A percentile compares a stretch with the other conserved stretches of the same genome.
phyloP scores from a whole-genome alignment of 2,888 invertebrate species.

The Pyrocoelia pectoralis region DNA sequence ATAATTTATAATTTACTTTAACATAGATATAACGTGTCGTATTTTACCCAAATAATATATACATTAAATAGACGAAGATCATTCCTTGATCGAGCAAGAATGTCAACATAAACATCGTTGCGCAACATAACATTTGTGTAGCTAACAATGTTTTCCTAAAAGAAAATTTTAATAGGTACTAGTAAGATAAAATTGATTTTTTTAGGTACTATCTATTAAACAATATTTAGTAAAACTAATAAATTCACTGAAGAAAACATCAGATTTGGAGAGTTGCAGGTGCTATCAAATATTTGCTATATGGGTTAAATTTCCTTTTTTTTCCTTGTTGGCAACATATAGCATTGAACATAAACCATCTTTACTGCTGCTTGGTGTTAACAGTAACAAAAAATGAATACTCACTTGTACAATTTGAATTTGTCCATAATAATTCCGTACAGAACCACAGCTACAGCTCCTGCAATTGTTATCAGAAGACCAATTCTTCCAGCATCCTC shows the following conservation, averaged over 20 bases:
- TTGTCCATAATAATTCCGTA: conserved; percentile 91
- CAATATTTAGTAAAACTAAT: no score
- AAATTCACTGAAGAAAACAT: no score
- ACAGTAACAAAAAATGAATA: conserved; percentile 50
- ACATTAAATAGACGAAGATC: conserved; percentile 84
- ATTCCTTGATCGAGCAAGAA: conserved; percentile 85
- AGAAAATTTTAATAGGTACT: background rate
- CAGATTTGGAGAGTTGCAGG: no score
- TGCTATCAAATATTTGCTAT: no score
- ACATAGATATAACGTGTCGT: conserved; percentile 18
- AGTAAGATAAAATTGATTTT: no score
- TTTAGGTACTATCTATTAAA: no score
- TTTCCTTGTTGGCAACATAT: no score
- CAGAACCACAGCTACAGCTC: conserved; percentile 91
- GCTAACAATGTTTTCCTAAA: conserved; percentile 63
- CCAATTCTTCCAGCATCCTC: conserved; percentile 90
- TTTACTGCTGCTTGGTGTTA: no score
- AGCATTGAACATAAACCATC: no score
- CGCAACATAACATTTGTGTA: conserved; percentile 87
- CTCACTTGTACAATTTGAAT: conserved; percentile 90
- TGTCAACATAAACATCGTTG: conserved; percentile 76
- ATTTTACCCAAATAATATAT: conserved; percentile 86
- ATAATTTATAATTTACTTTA: conserved; percentile 42
- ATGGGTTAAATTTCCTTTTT: no score
- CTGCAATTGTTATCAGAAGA: conserved; percentile 87